Base-by-base conservation (phyloP, 2,113 vertebrate genomes). In the Gallinago media region DNA sequence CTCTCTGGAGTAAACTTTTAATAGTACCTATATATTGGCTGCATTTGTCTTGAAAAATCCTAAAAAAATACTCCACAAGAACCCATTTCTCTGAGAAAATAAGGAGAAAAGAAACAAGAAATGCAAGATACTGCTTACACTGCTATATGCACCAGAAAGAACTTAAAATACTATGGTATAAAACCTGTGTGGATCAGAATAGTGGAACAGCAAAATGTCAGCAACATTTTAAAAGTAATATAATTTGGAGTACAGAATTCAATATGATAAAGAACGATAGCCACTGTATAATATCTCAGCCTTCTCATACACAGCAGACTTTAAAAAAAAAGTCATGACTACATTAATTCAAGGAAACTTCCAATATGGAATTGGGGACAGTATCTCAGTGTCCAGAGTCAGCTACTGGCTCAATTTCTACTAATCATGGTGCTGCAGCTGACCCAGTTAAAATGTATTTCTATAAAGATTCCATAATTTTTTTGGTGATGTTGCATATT, bases 211-310 rank as follows among this genome's bases (percentile, higher is more conserved):
- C 61, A 86, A 90, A 92, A 88, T 85, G 92, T 90, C 95, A 97
- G 95, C 94, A 95, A 91, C 92, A 92, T 95, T 97, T 96, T 86
- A 95, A 93, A 93, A 75, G 92, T 90, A 96, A 94, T 84, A 44
- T 73, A 95, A 92, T 95, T 95, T 92, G 76, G 80, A 94, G 73
- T 84, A 56, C 50, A 74, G 65, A 92, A 97, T 91, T 96, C 87
- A 94, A 73, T 95, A 88, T 66, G 92, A 93, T 95, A 85, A 92
- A 91, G 87, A 95, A 94, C 0, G 84, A 95, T 85, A 95, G 89
- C 62, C 84, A 52, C 84, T 88, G 77, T 85, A 52, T 94, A 94
- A 89, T 91, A 95, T 70, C 87, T 82, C 74, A 94, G 77, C 31
- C 66, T 93, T 88, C 81, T 94, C 70, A 82, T n/a, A 85, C 29